Conservation (phyloP, 2,113 vertebrate genomes). For the Bombycilla garrulus region DNA sequence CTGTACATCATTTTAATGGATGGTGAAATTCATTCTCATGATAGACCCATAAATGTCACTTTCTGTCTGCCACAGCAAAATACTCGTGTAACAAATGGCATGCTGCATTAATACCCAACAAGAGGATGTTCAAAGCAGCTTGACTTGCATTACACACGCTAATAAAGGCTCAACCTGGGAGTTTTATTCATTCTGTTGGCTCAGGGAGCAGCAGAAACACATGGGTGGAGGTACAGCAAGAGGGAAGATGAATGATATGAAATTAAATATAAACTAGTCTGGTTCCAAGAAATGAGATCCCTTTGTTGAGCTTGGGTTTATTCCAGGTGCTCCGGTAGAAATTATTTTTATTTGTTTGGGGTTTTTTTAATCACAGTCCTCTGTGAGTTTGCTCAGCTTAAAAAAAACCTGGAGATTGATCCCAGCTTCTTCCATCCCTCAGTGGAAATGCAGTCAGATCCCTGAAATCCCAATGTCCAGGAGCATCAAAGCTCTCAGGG, state of each 20-base stretch:
- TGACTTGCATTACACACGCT: constrained; percentile 43
- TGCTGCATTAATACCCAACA: constrained; percentile 65
- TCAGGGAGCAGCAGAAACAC: constrained; percentile 11
- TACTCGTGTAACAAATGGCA: constrained; percentile 68
- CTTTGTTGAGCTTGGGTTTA: constrained; percentile 24
- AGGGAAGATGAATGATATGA: not conserved
- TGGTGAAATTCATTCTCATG: constrained; percentile 81
- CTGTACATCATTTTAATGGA: constrained; percentile 78
- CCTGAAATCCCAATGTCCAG: not conserved
- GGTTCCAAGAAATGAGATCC: not conserved
- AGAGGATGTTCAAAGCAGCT: constrained; percentile 55
- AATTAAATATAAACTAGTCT: constrained; percentile 2
- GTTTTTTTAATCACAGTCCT: not conserved
- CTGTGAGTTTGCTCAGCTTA: not conserved
- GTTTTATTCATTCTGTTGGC: constrained; percentile 41
- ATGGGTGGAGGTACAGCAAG: constrained; percentile 15
- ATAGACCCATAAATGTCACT: constrained; percentile 80
- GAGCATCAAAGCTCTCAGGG: not conserved
- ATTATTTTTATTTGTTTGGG: not conserved
- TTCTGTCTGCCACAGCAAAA: constrained; percentile 74
- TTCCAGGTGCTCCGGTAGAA: not conserved
- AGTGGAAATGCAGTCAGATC: not conserved
- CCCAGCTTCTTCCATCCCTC: not conserved
- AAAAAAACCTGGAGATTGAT: not conserved
- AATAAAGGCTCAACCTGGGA: constrained; percentile 47